A percentile compares a stretch with the other conserved stretches of the same genome.
Conservation (phyloP, 2,888 invertebrate genomes). For the Diadromus collaris region DNA sequence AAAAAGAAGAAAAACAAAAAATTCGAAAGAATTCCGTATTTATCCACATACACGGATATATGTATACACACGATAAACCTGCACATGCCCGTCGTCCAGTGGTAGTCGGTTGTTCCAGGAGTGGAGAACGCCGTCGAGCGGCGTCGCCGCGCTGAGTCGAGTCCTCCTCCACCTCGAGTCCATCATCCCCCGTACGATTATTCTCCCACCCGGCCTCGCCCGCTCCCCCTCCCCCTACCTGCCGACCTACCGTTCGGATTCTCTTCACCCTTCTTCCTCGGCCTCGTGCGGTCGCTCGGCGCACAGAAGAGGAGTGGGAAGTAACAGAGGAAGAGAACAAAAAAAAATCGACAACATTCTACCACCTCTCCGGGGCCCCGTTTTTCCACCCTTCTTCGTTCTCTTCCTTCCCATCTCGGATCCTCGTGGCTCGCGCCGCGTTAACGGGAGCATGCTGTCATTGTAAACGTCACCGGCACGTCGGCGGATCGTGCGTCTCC, state of each 20-base stretch:
- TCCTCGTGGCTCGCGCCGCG: constrained; percentile 62
- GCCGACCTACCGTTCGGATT: constrained; percentile 25
- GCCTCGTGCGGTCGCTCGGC: constrained; percentile 12
- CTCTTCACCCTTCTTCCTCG: constrained; percentile 28
- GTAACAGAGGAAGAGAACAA: not conserved
- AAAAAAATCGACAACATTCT: constrained; percentile 4
- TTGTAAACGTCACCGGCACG: constrained; percentile 63
- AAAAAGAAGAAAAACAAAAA: constrained; percentile 22
- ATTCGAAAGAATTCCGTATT: not conserved
- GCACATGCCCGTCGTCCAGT: constrained; percentile 22
- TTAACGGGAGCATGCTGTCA: constrained; percentile 68
- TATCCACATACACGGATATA: not conserved
- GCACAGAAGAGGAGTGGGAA: not conserved
- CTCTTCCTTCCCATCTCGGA: constrained; percentile 44
- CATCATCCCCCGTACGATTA: not conserved
- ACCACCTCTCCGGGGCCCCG: constrained; percentile 29
- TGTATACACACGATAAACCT: constrained; percentile 6
- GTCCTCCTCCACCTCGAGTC: constrained; percentile 39
- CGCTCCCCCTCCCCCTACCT: constrained; percentile 23
- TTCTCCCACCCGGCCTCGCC: constrained; percentile 36
- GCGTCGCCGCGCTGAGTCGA: constrained; percentile 65
- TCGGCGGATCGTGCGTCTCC: constrained; percentile 54
- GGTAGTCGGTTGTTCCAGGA: constrained; percentile 27
- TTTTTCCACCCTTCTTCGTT: constrained; percentile 34
- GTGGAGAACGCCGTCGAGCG: constrained; percentile 48